phyloP scores from a whole-genome alignment of 2,113 vertebrate genomes.

The Dendrocopos noguchii region DNA sequence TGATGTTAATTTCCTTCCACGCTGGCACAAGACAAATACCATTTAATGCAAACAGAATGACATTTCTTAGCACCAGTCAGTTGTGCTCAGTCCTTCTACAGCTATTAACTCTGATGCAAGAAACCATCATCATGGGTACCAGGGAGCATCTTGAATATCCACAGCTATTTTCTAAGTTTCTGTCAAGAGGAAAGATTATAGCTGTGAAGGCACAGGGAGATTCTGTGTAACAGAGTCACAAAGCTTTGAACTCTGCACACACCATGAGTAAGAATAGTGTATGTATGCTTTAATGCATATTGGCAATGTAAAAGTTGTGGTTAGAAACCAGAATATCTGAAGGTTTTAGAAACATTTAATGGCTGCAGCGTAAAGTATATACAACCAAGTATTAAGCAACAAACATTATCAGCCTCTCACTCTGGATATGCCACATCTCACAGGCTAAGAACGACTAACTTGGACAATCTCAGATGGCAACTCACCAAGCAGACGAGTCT shows the following conservation, averaged over 20 bases:
- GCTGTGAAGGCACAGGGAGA: neutral
- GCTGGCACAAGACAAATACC: neutral
- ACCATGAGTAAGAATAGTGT: neutral
- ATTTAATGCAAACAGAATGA: neutral
- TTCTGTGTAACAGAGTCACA: neutral
- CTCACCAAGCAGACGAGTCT: neutral
- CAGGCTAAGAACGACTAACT: neutral
- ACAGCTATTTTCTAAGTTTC: conserved; percentile 34
- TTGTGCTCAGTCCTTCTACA: neutral
- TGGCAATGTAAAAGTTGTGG: neutral
- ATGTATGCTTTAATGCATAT: neutral
- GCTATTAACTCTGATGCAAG: neutral
- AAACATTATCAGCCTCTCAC: neutral
- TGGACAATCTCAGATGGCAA: neutral
- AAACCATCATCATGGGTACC: neutral
- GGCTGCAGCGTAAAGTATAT: neutral
- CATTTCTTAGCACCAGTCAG: neutral
- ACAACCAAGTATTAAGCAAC: neutral
- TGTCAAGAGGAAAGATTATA: conserved; percentile 10
- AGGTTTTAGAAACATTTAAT: neutral
- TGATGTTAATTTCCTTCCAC: neutral
- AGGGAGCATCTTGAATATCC: conserved; percentile 11
- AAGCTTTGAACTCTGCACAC: conserved; percentile 12
- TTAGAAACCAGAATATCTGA: neutral
- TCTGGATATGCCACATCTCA: neutral